Evolutionary conservation across 2,797 vertebrate species (phyloP).

Genomic region (Acrossocheilus wenchowensis): DNA sequence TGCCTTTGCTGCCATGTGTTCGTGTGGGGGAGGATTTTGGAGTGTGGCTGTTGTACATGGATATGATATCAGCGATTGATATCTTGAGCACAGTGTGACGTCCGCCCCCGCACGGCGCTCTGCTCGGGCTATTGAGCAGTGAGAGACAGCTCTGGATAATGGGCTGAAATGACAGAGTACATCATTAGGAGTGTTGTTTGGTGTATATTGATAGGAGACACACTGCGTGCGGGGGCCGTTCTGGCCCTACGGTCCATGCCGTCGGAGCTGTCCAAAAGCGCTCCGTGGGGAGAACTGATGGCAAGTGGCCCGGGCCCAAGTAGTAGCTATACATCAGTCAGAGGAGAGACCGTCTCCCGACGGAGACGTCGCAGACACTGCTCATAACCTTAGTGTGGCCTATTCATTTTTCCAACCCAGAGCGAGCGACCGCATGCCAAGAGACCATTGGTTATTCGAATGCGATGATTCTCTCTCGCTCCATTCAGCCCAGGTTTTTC

Average conservation of each 20-base stretch:
- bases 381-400: constrained; percentile 42
- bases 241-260: constrained; percentile 30
- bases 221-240: constrained; percentile 20
- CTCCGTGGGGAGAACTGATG: constrained; percentile 39
- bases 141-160: constrained; percentile 51
- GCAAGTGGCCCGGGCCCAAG: constrained; percentile 39
- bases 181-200: constrained; percentile 52
- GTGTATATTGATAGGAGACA: constrained; percentile 48
- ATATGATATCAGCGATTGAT: constrained; percentile 49
- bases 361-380: constrained; percentile 27
- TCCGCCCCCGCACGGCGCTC: constrained; percentile 35
- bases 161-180: constrained; percentile 51
- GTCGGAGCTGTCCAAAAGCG: constrained; percentile 37
- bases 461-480: background rate
- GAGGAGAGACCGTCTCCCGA: constrained; percentile 22
- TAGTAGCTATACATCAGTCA: constrained; percentile 46
- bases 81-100: constrained; percentile 43
- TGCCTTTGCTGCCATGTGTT: constrained; percentile 25
- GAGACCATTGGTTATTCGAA: constrained; percentile 25
- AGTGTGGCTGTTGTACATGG: constrained; percentile 45
- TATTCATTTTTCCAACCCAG: constrained; percentile 35
- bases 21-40: constrained; percentile 34
- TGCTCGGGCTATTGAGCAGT: constrained; percentile 44
- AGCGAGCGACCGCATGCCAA: constrained; percentile 25
- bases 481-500: constrained; percentile 22